Percentiles rank a stretch among this genome's conserved stretches.
These are phyloP conservation scores for Trachelipus rathkii DNA, from an alignment of 1,140 invertebrate genomes.

Conservation along the genomic window DNA sequence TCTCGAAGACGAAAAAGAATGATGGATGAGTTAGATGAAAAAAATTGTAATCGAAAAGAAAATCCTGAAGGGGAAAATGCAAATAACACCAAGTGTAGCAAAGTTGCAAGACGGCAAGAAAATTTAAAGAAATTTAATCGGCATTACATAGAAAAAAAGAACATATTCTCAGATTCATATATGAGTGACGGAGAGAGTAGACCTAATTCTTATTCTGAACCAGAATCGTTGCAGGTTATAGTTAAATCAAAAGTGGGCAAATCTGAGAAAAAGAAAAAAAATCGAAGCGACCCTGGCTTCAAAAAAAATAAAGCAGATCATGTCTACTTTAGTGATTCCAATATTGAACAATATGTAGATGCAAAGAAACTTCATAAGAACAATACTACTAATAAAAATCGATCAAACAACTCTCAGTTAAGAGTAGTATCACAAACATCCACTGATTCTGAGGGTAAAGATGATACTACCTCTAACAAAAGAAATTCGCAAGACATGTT, in stretches of 20 bases:
- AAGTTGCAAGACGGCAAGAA: slow-evolving; percentile 21
- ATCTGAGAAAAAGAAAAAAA: slow-evolving; percentile 35
- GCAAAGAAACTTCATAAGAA: neutral
- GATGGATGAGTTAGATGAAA: neutral
- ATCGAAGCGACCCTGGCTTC: slow-evolving; percentile 35
- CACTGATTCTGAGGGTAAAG: slow-evolving; percentile 43
- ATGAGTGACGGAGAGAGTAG: neutral
- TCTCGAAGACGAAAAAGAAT: slow-evolving; percentile 18
- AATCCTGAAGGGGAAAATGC: neutral
- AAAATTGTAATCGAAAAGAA: slow-evolving; percentile 10
- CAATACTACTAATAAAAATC: slow-evolving; percentile 1
- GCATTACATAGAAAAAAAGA: slow-evolving; percentile 19
- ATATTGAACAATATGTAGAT: slow-evolving; percentile 14
- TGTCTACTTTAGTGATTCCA: slow-evolving; percentile 32
- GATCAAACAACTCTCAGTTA: slow-evolving; percentile 2
- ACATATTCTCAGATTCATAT: slow-evolving; percentile 2
- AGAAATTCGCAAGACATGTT: slow-evolving; percentile 17
- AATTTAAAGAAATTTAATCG: slow-evolving; percentile 27
- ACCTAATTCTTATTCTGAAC: neutral
- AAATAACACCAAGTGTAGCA: slow-evolving; percentile 26
- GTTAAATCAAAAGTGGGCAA: neutral
- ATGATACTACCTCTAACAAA: slow-evolving; percentile 27
- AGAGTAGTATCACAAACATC: slow-evolving; percentile 42
- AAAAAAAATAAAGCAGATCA: slow-evolving; percentile 27
- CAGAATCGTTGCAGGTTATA: neutral